A percentile compares a stretch with the other conserved stretches of the same genome.
phyloP scores from a whole-genome alignment of 2,797 vertebrate genomes.

The Cuculus canorus region DNA sequence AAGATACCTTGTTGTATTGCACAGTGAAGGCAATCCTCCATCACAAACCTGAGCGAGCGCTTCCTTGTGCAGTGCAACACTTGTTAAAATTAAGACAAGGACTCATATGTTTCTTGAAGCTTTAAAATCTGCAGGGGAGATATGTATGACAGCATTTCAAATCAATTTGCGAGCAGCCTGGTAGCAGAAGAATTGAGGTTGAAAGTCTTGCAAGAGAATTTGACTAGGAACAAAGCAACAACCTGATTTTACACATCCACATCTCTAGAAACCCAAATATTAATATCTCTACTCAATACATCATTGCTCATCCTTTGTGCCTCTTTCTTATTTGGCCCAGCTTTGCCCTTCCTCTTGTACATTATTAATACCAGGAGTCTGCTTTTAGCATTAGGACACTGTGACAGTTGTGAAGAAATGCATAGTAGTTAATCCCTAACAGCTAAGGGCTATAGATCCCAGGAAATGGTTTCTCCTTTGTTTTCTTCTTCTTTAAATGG shows the following conservation, averaged over 20 bases:
- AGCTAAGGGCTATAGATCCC: not conserved
- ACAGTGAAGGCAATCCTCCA: not conserved
- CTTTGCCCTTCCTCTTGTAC: not conserved
- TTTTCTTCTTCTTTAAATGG: conserved; percentile 31
- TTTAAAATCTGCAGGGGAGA: not conserved
- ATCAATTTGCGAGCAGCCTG: not conserved
- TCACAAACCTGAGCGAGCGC: not conserved
- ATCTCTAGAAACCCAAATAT: not conserved
- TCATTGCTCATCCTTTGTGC: not conserved
- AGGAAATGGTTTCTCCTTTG: not conserved
- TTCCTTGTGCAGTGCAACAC: not conserved
- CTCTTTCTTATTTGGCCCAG: not conserved
- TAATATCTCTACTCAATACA: not conserved
- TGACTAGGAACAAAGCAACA: not conserved
- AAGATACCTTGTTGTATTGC: no score
- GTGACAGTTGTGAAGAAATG: not conserved
- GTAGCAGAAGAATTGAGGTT: not conserved
- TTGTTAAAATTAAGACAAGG: not conserved
- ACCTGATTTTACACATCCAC: not conserved
- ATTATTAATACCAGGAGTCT: not conserved
- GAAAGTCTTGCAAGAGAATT: not conserved
- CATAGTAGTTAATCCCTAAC: not conserved
- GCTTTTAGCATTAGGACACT: not conserved
- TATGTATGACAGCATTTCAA: not conserved
- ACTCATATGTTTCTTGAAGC: not conserved